Base-by-base conservation (phyloP, 2,888 invertebrate species). In the Caenorhabditis japonica region DNA sequence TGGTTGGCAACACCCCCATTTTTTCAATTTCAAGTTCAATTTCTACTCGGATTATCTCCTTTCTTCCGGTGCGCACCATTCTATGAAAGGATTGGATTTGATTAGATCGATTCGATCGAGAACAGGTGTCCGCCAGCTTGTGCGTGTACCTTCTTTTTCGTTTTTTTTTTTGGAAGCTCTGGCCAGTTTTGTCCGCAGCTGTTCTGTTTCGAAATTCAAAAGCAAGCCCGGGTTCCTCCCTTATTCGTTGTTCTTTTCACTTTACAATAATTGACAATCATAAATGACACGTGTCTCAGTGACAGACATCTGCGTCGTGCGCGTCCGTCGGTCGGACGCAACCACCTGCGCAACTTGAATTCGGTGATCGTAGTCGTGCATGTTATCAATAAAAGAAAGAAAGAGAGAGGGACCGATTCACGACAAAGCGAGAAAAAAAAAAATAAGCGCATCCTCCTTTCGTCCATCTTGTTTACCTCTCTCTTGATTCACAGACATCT, bases 231-330 rank as follows among this genome's bases (percentile, higher is more conserved):
- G 30, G 5, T 30, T 46, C 17, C 15, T 13, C 47, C 23, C 5
- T n/a, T 4, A 4, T n/a, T 30, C 12, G 49, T 34, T 49, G 49
- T 49, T 49, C 49, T 49, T 49, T 49, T 49, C 25, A n/a, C 49
- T 34, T 49, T 34, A n/a, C 41, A 64, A 64, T 64, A 64, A 58
- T 56, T 56, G 66, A 56, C 66, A 66, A 66, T 66, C 51, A 66
- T 66, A 56, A 51, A 51, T 66, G 66, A 56, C 66, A 66, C 66
- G 56, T 56, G 56, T 66, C 66, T 7, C 5, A 66, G 30, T 56
- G 56, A 34, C 17, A 43, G 30, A 66, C 66, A 66, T 66, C 66
- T 66, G 66, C 64, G 8, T 34, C 23, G 36, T 27, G 49, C n/a
- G n/a, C n/a, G n/a, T n/a, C n/a, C n/a, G n/a, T n/a, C n/a, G 47